A percentile compares a stretch with the other conserved stretches of the same genome.
Evolutionary conservation across 2,797 vertebrate species (phyloP).

Genomic region (Cossypha dichroa): DNA sequence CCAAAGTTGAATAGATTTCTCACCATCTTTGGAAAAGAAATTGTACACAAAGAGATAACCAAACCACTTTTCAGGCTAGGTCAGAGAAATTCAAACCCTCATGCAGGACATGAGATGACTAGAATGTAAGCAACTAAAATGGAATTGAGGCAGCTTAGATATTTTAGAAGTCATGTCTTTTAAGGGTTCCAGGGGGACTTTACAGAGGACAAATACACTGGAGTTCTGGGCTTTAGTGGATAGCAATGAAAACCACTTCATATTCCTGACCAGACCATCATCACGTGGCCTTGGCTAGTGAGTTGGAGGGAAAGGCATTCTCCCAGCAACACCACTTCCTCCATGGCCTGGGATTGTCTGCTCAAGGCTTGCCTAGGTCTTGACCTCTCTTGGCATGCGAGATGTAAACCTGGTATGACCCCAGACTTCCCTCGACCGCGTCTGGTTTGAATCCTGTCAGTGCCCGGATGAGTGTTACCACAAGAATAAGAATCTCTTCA

Average conservation of each 20-base stretch:
- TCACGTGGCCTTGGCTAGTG: background rate
- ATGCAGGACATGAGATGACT: background rate
- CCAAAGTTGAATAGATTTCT: background rate
- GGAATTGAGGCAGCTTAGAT: background rate
- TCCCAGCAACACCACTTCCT: slow-evolving; percentile 20
- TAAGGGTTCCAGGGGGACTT: background rate
- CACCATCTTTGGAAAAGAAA: background rate
- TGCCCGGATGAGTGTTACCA: background rate
- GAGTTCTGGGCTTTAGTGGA: background rate
- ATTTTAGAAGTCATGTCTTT: background rate
- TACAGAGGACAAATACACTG: background rate
- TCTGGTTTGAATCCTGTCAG: slow-evolving; percentile 55
- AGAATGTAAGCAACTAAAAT: background rate
- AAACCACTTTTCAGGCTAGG: background rate
- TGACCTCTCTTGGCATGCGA: slow-evolving; percentile 42
- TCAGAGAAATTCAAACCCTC: background rate
- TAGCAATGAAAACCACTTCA: rapidly evolving
- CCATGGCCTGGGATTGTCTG: background rate
- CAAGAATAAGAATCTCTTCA: slow-evolving; percentile 39
- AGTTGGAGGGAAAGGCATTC: background rate
- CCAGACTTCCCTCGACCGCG: background rate
- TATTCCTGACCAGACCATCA: background rate
- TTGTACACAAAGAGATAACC: background rate
- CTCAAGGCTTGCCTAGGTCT: slow-evolving; percentile 17
- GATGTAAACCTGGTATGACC: slow-evolving; percentile 34